Evolutionary conservation across 1,140 invertebrate species (phyloP), one percentile per base, ranked within the genome.

Genomic region (Macrosteles quadrilineatus): DNA sequence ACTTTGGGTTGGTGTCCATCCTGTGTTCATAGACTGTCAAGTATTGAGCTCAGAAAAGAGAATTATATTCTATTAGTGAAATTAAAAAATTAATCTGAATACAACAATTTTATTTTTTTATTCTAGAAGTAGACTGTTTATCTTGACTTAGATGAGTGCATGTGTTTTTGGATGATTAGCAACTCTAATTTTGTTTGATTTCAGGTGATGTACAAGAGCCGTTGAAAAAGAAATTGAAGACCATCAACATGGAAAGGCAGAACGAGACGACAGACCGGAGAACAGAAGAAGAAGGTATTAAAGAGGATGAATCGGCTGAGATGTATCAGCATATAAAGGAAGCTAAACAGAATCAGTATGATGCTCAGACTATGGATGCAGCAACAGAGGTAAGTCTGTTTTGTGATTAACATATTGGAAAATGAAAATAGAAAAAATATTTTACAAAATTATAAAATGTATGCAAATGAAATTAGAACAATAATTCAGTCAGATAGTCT

Each of bases 261-360:
- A 75, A 81, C 66, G 80, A 87, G 14, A 78, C 86, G 0, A 78
- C 86, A 12, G 79, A 84, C 0, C 77, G 80, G 0, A 82, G 83
- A 1, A 80, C 85, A 17, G 80, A 84, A 14, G 80, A 81, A 1
- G 82, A 81, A n/a, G 77, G 81, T 2, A 75, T 80, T 17, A 76
- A 84, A 6, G 77, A 84, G 9, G 78, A 85, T 4, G 75, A 78
- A 45, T 83, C 86, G 29, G 84, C 88, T 1, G 90, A 94, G 57
- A 83, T 90, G 47, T 97, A 91, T 79, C 90, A 97, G 80, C 95
- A 97, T 79, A 88, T 97, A 0, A 89, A 91, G 74, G 87, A 95
- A 73, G 85, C 91, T 0, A 88, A 91, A 69, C 87, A 88, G 21
- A 69, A 47, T 30, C 73, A 81, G 9, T 73, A 78, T 64, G 84